phyloP scores from a whole-genome alignment of 2,113 vertebrate species.

The Procapra przewalskii region DNA sequence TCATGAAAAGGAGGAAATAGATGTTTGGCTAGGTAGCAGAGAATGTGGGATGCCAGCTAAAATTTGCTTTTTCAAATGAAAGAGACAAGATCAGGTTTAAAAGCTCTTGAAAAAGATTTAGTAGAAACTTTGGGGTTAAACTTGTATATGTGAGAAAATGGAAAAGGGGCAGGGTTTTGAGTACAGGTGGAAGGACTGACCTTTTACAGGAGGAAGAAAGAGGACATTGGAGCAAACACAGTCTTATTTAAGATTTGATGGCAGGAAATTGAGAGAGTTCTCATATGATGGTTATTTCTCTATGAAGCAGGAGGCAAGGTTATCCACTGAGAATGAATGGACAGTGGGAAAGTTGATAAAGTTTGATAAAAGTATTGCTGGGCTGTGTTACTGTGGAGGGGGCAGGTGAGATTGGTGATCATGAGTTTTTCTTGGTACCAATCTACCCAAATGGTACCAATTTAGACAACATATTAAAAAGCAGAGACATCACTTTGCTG shows the following conservation, averaged over 20 bases:
- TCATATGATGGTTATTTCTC: background rate
- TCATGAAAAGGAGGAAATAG: background rate
- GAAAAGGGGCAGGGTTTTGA: background rate
- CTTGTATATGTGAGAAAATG: background rate
- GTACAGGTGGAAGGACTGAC: background rate
- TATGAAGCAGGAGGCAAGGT: constrained; percentile 1
- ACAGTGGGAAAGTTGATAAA: background rate
- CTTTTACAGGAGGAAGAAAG: background rate
- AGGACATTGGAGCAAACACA: background rate
- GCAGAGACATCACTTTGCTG: background rate
- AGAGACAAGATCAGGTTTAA: constrained; percentile 3
- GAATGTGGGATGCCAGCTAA: background rate
- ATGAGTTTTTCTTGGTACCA: background rate
- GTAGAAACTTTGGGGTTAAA: background rate
- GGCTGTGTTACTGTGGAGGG: background rate
- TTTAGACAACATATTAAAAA: background rate
- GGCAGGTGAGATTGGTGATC: background rate
- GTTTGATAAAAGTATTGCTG: constrained; percentile 3
- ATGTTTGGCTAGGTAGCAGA: background rate
- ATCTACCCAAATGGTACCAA: background rate
- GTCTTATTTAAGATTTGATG: constrained; percentile 24
- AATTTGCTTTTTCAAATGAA: background rate
- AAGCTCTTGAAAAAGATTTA: constrained; percentile 9
- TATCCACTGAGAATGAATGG: constrained; percentile 2
- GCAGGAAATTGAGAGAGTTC: background rate